Evolutionary conservation across 2,113 vertebrate species (phyloP).

Genomic region (Trogon surrucura): DNA sequence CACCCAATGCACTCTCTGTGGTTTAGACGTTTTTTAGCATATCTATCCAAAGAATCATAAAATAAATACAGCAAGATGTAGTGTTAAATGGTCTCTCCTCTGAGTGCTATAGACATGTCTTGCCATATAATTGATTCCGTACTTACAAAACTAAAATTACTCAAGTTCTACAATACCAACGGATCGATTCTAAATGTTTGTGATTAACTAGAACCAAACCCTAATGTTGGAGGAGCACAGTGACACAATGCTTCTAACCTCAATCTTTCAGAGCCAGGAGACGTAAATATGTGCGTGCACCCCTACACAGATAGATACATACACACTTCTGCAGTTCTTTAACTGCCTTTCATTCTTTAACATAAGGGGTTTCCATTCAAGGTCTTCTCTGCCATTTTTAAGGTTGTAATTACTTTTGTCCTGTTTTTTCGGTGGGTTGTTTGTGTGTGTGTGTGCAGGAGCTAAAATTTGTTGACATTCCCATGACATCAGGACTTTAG

Average conservation of each 20-base stretch:
- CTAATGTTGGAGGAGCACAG: neutral
- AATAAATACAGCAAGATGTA: slow-evolving; percentile 11
- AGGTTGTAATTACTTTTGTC: neutral
- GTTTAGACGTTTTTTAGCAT: slow-evolving; percentile 5
- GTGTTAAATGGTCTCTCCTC: neutral
- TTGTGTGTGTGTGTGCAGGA: neutral
- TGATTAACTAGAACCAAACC: neutral
- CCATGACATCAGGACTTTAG: neutral
- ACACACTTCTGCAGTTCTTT: neutral
- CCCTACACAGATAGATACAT: neutral
- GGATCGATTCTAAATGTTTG: neutral
- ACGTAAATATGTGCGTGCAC: neutral
- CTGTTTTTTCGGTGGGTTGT: neutral
- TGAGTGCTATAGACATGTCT: neutral
- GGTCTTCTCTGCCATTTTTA: neutral
- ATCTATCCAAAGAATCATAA: slow-evolving; percentile 2
- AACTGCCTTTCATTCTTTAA: neutral
- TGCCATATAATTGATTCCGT: neutral
- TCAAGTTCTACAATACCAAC: neutral
- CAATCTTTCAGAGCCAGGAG: neutral
- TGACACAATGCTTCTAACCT: neutral
- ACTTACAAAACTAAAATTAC: neutral
- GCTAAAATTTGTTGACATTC: neutral
- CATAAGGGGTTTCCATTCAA: neutral
- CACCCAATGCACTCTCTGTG: neutral